A percentile compares a stretch with the other conserved stretches of the same genome.
Conservation (phyloP, 2,113 vertebrate species). For the Dromiciops gliroides region DNA sequence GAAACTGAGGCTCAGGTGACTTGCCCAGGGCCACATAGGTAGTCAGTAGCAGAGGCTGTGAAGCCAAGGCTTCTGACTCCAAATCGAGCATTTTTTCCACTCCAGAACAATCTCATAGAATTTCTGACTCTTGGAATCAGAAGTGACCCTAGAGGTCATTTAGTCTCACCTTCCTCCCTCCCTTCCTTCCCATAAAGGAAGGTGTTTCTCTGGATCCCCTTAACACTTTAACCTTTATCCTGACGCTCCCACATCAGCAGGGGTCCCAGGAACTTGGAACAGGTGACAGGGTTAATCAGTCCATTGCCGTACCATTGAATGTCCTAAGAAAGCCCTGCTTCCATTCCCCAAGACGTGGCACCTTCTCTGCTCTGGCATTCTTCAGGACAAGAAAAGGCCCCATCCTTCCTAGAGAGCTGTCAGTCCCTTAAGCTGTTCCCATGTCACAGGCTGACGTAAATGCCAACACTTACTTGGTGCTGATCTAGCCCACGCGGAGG, state of each 20-base stretch:
- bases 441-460: not conserved
- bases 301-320: not conserved
- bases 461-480: not conserved
- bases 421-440: not conserved
- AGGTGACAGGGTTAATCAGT: not conserved
- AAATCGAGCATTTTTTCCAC: not conserved
- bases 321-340: not conserved
- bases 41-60: not conserved
- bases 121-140: not conserved
- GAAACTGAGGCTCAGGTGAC: not conserved
- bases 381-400: not conserved
- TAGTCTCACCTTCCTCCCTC: not conserved
- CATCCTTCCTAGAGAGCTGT: not conserved
- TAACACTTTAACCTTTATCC: not conserved
- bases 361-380: not conserved
- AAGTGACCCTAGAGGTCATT: not conserved
- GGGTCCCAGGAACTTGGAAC: not conserved
- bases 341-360: not conserved
- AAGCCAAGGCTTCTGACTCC: not conserved
- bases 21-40: not conserved
- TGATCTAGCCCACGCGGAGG: not conserved
- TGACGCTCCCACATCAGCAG: not conserved
- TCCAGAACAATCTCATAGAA: not conserved
- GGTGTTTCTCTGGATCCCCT: not conserved
- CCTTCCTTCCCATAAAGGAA: not conserved